These are phyloP conservation scores for Ellobium chinense DNA, from an alignment of 2,888 invertebrate genomes.

Conservation along the genomic window DNA sequence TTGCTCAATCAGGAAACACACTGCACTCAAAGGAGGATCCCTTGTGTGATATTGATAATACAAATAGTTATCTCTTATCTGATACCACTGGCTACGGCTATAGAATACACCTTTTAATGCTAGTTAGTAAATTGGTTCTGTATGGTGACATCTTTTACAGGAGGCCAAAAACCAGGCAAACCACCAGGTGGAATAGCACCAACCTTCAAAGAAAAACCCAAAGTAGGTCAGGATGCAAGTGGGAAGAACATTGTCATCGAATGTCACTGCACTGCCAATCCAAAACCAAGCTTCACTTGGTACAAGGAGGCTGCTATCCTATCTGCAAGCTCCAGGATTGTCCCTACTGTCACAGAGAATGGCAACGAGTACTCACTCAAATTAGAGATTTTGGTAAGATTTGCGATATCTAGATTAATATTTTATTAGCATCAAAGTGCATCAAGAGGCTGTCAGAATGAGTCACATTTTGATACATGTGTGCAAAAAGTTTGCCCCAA, in stretches of 20 bases:
- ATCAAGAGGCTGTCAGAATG: no score
- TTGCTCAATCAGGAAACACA: no score
- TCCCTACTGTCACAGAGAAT: conserved; percentile 87
- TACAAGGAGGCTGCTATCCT: conserved; percentile 92
- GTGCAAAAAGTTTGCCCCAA: no score
- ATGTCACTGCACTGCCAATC: conserved; percentile 93
- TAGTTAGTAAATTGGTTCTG: neutral
- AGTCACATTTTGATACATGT: no score
- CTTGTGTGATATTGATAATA: no score
- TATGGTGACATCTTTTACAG: conserved; percentile 25
- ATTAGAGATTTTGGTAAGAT: conserved; percentile 82
- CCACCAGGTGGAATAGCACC: conserved; percentile 83
- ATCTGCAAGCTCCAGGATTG: conserved; percentile 89
- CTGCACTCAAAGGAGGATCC: no score
- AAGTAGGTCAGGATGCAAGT: conserved; percentile 98
- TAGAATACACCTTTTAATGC: neutral
- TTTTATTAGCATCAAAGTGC: no score
- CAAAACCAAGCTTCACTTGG: conserved; percentile 97
- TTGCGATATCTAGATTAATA: no score
- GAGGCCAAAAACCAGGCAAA: conserved; percentile 51
- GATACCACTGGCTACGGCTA: no score
- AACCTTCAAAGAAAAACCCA: conserved; percentile 97
- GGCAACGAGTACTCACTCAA: conserved; percentile 93
- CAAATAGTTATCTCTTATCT: no score
- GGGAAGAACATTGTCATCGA: conserved; percentile 98